Percentiles rank a stretch among this genome's conserved stretches.
These are phyloP conservation scores for Leuciscus idus DNA, from an alignment of 2,113 vertebrate species.

Conservation along the genomic window DNA sequence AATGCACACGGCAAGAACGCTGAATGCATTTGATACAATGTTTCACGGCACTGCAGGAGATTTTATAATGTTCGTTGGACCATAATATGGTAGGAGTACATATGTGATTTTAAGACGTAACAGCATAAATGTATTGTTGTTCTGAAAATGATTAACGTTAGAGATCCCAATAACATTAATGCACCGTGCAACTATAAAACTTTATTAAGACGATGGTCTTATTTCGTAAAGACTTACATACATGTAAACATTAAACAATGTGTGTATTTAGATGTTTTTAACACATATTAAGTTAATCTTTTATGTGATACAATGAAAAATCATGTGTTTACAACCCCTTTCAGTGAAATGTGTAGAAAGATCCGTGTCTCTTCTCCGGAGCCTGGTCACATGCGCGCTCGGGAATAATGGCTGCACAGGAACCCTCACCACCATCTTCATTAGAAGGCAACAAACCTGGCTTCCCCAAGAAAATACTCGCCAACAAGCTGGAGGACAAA, in stretches of 20 bases:
- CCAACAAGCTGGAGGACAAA: conserved; percentile 88
- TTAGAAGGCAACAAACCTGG: conserved; percentile 89
- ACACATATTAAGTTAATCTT: not conserved
- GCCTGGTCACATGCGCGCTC: conserved; percentile 57
- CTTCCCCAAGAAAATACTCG: conserved; percentile 90
- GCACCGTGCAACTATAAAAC: not conserved
- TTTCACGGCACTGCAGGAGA: conserved; percentile 22
- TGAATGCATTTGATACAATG: conserved; percentile 25
- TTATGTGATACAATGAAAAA: not conserved
- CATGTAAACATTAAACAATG: not conserved
- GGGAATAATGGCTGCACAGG: conserved; percentile 82
- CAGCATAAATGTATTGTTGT: not conserved
- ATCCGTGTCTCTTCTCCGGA: conserved; percentile 43
- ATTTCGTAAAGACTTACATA: not conserved
- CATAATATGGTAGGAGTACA: conserved; percentile 49
- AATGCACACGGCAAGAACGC: not conserved
- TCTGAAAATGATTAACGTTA: not conserved
- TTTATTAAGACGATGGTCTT: not conserved
- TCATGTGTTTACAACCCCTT: conserved; percentile 7
- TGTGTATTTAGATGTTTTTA: not conserved
- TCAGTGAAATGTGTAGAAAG: conserved; percentile 44
- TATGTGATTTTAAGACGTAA: not conserved
- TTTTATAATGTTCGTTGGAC: conserved; percentile 19
- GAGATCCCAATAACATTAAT: not conserved
- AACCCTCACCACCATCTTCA: conserved; percentile 87